phyloP scores from a whole-genome alignment of 2,888 invertebrate genomes.

The Drosophila mimetica region DNA sequence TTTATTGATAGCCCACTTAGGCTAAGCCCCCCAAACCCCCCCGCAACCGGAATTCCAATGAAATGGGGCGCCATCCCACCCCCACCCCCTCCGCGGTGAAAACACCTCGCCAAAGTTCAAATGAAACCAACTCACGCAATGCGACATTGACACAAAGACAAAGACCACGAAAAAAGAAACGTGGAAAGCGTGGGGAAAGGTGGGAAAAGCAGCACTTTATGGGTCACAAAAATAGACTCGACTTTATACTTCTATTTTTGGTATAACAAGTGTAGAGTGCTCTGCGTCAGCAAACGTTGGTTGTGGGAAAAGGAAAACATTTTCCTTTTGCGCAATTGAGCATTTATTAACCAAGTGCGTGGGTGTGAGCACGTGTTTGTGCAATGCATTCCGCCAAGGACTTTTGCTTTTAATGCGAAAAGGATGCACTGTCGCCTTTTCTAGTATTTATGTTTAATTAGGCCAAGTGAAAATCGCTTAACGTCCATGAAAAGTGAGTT shows the following conservation, averaged over 20 bases:
- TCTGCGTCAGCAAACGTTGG: constrained; percentile 19
- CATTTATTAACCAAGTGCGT: constrained; percentile 24
- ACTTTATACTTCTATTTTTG: constrained; percentile 40
- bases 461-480: neutral
- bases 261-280: constrained; percentile 7
- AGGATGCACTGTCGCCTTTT: neutral
- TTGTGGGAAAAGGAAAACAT: constrained; percentile 12
- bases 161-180: neutral
- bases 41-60: constrained; percentile 57
- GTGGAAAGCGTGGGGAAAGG: constrained; percentile 5
- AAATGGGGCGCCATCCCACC: constrained; percentile 35
- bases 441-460: constrained; percentile 9
- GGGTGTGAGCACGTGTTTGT: constrained; percentile 3
- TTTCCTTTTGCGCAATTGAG: constrained; percentile 21
- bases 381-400: constrained; percentile 12
- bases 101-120: constrained; percentile 36
- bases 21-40: constrained; percentile 12
- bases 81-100: constrained; percentile 3
- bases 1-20: constrained; percentile 56
- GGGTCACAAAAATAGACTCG: constrained; percentile 35
- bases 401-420: neutral
- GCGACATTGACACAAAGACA: constrained; percentile 37
- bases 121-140: constrained; percentile 62
- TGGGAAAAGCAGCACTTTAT: constrained; percentile 27
- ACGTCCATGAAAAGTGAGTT: neutral